phyloP scores from a whole-genome alignment of 2,888 invertebrate species.

The Philaethria dido region DNA sequence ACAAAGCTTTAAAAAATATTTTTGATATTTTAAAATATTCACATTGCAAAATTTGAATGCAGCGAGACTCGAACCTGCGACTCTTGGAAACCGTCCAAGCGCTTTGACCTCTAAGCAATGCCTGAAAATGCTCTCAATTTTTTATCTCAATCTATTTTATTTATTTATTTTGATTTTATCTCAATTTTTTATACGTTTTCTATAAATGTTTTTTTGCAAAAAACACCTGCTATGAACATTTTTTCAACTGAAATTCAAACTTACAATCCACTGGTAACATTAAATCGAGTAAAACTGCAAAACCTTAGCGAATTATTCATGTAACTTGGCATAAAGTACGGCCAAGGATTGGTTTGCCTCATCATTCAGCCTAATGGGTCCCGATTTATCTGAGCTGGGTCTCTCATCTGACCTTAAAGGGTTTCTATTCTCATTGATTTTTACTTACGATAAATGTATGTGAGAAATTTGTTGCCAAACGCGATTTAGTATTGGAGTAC shows the following conservation, averaged over 20 bases:
- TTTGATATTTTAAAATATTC: too few relatives aligned
- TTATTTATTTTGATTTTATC: too few relatives aligned
- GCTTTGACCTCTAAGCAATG: too few relatives aligned
- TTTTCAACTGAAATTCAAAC: not conserved
- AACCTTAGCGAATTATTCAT: constrained; percentile 18
- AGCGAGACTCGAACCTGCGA: too few relatives aligned
- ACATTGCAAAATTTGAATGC: too few relatives aligned
- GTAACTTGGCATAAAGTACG: constrained; percentile 30
- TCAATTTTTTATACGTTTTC: too few relatives aligned
- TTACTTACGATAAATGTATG: constrained; percentile 34
- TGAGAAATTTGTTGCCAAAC: constrained; percentile 31
- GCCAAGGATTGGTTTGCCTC: constrained; percentile 45
- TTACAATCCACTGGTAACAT: not conserved
- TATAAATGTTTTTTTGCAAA: too few relatives aligned
- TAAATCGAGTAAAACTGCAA: not conserved
- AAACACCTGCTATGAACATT: too few relatives aligned
- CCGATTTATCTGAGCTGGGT: constrained; percentile 57
- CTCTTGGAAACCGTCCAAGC: too few relatives aligned
- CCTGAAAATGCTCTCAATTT: too few relatives aligned
- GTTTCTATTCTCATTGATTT: constrained; percentile 36
- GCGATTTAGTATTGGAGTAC: constrained; percentile 23
- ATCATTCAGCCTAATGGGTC: constrained; percentile 54
- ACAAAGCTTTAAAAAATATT: too few relatives aligned
- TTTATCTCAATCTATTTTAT: too few relatives aligned
- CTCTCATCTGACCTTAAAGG: constrained; percentile 38